These are phyloP conservation scores for Trisateles emortualis DNA, from an alignment of 2,888 invertebrate genomes.

Conservation along the genomic window DNA sequence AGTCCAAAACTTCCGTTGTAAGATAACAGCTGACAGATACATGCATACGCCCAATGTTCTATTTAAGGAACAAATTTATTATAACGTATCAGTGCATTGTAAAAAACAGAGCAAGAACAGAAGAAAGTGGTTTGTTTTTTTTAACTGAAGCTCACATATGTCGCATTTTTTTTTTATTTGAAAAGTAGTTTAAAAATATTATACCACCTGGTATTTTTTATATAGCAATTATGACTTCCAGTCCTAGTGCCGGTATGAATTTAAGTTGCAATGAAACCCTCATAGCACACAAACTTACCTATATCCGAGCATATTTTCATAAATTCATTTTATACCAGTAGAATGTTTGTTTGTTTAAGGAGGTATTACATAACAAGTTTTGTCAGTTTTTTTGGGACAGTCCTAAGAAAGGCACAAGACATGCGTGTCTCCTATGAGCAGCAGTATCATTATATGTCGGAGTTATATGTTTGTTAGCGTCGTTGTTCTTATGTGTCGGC, in stretches of 20 bases:
- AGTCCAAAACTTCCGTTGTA: constrained; percentile 12
- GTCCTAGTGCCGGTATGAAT: no score
- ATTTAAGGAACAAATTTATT: constrained; percentile 6
- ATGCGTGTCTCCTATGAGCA: constrained; percentile 3
- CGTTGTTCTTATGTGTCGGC: constrained; percentile 35
- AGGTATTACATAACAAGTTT: no score
- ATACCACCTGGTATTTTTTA: not conserved
- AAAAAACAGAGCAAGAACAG: no score
- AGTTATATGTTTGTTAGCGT: constrained; percentile 26
- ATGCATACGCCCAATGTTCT: constrained; percentile 1
- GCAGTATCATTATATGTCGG: constrained; percentile 12
- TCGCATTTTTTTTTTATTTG: not conserved
- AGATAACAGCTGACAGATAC: constrained; percentile 19
- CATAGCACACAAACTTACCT: no score
- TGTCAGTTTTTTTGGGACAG: not conserved
- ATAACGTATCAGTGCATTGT: not conserved
- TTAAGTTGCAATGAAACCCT: no score
- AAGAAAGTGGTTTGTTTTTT: not conserved
- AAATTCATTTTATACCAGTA: no score
- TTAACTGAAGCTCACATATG: not conserved
- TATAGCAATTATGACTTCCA: no score
- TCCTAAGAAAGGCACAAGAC: constrained; percentile 8
- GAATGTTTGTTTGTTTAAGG: no score
- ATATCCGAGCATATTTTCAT: no score
- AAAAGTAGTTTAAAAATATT: not conserved